Evolutionary conservation across 2,888 invertebrate genomes (phyloP).

Genomic region (Andricus curvator): DNA sequence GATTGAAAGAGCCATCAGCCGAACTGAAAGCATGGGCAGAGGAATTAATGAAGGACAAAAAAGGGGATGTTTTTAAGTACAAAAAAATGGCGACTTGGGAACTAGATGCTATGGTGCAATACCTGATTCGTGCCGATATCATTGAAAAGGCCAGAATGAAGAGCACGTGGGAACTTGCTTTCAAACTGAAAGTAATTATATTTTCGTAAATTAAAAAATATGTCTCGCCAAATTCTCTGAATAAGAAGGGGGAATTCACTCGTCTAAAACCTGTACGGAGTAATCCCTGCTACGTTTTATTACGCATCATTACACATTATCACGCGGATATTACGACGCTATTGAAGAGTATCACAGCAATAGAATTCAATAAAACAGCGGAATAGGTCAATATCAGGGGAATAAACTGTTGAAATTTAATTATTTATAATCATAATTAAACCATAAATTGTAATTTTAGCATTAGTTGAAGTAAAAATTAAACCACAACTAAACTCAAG

Average conservation of each 20-base stretch:
- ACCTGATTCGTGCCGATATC: not conserved
- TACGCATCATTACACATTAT: too few species aligned
- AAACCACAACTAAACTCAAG: too few species aligned
- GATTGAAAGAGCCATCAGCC: not conserved
- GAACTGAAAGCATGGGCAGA: constrained; percentile 9
- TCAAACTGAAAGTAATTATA: constrained; percentile 2
- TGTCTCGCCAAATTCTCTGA: not conserved
- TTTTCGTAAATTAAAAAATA: not conserved
- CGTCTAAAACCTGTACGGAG: too few species aligned
- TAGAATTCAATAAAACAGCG: too few species aligned
- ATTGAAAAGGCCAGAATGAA: not conserved
- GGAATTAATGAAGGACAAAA: not conserved
- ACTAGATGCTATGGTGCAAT: not conserved
- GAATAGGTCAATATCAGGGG: too few species aligned
- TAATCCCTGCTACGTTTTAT: too few species aligned
- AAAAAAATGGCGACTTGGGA: not conserved
- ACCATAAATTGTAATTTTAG: too few species aligned
- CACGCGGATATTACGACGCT: too few species aligned
- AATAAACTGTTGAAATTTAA: too few species aligned
- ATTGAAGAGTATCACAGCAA: too few species aligned
- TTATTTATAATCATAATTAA: too few species aligned
- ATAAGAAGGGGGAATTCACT: not conserved
- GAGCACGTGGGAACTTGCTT: not conserved
- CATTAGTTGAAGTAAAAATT: too few species aligned
- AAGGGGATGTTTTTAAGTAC: not conserved